Conservation (phyloP, 2,797 vertebrate species). For the Tachyglossus aculeatus region DNA sequence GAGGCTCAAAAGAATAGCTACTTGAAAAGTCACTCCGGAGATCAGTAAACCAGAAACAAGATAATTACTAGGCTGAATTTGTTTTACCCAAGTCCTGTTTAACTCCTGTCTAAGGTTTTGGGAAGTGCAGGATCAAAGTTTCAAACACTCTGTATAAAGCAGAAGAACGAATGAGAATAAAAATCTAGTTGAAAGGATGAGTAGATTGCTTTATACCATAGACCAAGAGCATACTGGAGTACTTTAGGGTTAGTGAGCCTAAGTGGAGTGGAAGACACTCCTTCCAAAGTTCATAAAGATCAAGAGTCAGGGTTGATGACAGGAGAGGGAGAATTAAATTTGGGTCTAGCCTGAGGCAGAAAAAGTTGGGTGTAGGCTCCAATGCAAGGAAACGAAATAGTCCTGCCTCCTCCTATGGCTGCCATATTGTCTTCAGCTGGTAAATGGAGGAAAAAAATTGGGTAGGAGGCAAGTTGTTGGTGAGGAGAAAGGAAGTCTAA, state of each 20-base stretch:
- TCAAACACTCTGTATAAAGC: not conserved
- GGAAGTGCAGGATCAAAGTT: not conserved
- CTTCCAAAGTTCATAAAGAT: too few species aligned
- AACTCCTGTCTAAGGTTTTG: conserved; percentile 9
- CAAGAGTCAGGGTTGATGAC: too few species aligned
- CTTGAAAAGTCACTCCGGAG: conserved; percentile 30
- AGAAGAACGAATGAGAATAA: not conserved
- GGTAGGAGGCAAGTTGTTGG: too few species aligned
- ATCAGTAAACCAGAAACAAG: not conserved
- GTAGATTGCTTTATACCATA: not conserved
- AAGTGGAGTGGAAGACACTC: not conserved
- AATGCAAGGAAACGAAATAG: too few species aligned
- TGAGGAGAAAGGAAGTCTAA: too few species aligned
- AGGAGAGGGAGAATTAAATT: too few species aligned
- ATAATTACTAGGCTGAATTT: not conserved
- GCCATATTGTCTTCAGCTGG: too few species aligned
- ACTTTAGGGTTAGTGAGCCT: not conserved
- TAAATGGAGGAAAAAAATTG: too few species aligned
- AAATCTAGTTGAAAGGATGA: not conserved
- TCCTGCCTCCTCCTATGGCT: too few species aligned
- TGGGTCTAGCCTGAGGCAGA: not conserved
- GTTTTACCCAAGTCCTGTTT: conserved; percentile 26
- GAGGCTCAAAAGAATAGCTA: conserved; percentile 7
- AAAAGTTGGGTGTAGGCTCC: too few species aligned
- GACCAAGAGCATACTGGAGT: not conserved